phyloP scores from a whole-genome alignment of 2,888 invertebrate genomes.

The Thereva nobilitata region DNA sequence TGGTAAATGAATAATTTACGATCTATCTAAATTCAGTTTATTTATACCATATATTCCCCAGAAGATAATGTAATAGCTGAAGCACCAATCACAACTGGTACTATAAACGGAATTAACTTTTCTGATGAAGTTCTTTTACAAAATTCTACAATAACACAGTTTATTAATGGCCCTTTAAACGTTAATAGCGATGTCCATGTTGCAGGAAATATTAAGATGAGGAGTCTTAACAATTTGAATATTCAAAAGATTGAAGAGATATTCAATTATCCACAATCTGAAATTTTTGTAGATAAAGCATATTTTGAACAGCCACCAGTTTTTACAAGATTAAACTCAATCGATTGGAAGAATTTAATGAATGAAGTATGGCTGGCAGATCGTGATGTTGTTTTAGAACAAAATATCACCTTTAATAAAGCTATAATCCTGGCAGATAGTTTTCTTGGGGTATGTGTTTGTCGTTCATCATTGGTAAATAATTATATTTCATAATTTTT shows the following conservation, averaged over 20 bases:
- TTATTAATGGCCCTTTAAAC: conserved; percentile 44
- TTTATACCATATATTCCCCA: conserved; percentile 13
- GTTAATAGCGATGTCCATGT: conserved; percentile 45
- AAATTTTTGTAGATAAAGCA: conserved; percentile 56
- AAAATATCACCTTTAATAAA: conserved; percentile 39
- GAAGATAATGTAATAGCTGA: conserved; percentile 9
- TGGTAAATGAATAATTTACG: conserved; percentile 46
- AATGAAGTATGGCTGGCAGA: conserved; percentile 61
- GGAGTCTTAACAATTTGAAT: no score
- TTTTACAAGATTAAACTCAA: conserved; percentile 57
- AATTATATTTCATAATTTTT: conserved; percentile 42
- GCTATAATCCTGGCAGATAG: conserved; percentile 11
- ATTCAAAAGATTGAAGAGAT: conserved; percentile 39
- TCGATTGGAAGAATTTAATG: conserved; percentile 51
- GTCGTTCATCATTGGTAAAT: conserved; percentile 46
- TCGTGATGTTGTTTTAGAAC: conserved; percentile 49
- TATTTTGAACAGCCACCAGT: conserved; percentile 57
- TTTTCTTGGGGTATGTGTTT: background rate
- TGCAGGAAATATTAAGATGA: conserved; percentile 14
- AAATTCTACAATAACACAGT: conserved; percentile 46
- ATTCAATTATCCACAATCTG: conserved; percentile 40
- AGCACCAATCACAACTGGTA: conserved; percentile 47
- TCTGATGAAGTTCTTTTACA: conserved; percentile 54
- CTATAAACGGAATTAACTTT: conserved; percentile 56
- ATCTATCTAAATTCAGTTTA: conserved; percentile 16